Evolutionary conservation across 2,113 vertebrate genomes (phyloP).

Genomic region (Macquaria ambigua): DNA sequence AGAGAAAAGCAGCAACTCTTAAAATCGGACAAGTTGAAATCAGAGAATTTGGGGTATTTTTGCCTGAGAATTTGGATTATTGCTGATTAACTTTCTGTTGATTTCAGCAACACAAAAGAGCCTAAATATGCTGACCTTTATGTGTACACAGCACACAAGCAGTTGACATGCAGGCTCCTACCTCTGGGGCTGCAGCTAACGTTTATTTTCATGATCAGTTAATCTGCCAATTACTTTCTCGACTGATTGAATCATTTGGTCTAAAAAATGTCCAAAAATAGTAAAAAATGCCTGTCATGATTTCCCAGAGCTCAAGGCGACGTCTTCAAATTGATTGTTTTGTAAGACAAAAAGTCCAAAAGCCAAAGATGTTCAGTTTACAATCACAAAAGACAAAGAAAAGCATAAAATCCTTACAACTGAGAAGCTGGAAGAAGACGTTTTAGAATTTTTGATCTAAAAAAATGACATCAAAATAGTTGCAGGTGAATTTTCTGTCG

Average conservation of each 20-base stretch:
- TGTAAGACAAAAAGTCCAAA: not conserved
- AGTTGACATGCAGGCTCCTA: not conserved
- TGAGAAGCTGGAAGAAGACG: not conserved
- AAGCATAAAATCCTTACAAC: not conserved
- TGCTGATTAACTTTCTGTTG: not conserved
- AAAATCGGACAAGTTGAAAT: slow-evolving; percentile 25
- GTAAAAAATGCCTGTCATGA: too few relatives aligned
- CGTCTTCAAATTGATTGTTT: not conserved
- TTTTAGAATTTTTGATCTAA: not conserved
- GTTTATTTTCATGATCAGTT: not conserved
- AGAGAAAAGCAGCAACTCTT: not conserved
- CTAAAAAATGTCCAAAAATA: not conserved
- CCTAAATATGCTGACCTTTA: not conserved
- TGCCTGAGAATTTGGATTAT: not conserved
- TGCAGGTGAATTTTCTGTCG: not conserved
- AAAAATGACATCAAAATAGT: not conserved
- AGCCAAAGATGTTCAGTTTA: not conserved
- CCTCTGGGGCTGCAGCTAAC: not conserved
- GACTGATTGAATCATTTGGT: not conserved
- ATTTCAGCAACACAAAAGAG: not conserved
- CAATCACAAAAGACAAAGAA: not conserved
- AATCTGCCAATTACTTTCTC: not conserved
- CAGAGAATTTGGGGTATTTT: not conserved
- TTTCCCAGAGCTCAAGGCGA: too few relatives aligned
- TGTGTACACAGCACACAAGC: not conserved